Evolutionary conservation across 2,113 vertebrate species (phyloP).

Genomic region (Notothenia rossii): DNA sequence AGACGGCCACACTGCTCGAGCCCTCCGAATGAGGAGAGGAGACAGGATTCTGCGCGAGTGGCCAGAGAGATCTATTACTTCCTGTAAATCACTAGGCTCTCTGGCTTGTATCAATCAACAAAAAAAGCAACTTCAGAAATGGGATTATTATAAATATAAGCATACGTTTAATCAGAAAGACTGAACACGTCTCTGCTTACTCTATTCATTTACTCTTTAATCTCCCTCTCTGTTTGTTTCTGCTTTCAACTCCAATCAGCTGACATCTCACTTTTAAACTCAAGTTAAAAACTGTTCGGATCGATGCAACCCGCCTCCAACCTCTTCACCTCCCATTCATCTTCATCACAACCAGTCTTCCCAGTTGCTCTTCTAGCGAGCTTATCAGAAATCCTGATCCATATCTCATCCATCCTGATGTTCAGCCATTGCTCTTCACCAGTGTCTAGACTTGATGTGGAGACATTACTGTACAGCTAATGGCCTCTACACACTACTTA

Average conservation of each 20-base stretch:
- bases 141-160: conserved; percentile 4
- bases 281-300: neutral
- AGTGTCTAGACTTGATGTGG: neutral
- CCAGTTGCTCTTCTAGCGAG: neutral
- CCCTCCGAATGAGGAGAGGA: conserved; percentile 50
- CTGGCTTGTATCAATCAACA: conserved; percentile 12
- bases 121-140: conserved; percentile 18
- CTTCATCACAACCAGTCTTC: neutral
- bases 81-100: conserved; percentile 38
- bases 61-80: conserved; percentile 55
- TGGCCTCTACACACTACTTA: neutral
- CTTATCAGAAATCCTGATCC: neutral
- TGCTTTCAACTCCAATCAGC: neutral
- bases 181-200: neutral
- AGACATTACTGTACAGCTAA: neutral
- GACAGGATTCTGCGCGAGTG: conserved; percentile 57
- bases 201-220: neutral
- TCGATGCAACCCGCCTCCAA: neutral
- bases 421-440: conserved; percentile 4
- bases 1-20: conserved; percentile 55
- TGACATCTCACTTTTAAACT: neutral
- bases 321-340: neutral
- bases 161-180: neutral
- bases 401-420: neutral
- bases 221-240: neutral